These are phyloP conservation scores for Drosophila elegans DNA, from an alignment of 1,140 invertebrate species.

Conservation along the genomic window DNA sequence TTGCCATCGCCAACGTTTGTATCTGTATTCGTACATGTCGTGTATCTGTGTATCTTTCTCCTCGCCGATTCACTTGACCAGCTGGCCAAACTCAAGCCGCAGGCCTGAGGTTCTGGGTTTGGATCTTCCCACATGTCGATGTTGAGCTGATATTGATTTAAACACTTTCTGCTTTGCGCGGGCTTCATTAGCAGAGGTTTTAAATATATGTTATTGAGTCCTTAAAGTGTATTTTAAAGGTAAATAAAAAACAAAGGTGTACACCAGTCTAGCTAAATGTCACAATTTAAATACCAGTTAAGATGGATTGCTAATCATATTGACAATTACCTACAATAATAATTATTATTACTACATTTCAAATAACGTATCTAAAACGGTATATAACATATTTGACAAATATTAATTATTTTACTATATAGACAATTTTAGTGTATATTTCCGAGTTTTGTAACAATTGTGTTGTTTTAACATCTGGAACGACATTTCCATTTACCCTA, in stretches of 20 bases:
- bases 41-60: constrained; percentile 19
- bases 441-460: no score
- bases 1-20: constrained; percentile 42
- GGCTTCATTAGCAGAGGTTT: constrained; percentile 21
- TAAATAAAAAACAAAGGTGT: neutral
- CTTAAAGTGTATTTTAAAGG: neutral
- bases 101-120: constrained; percentile 19
- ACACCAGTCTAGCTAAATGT: no score
- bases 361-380: no score
- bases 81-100: constrained; percentile 37
- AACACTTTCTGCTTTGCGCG: constrained; percentile 23
- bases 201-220: neutral
- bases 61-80: constrained; percentile 51
- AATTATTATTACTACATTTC: no score
- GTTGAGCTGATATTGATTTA: constrained; percentile 69
- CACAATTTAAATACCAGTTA: no score
- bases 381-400: no score
- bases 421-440: no score
- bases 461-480: no score
- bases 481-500: no score
- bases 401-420: neutral
- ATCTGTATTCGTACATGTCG: constrained; percentile 17
- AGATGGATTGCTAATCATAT: no score
- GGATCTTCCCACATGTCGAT: constrained; percentile 56
- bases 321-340: no score